Evolutionary conservation across 1,140 invertebrate species (phyloP).

Genomic region (Belonocnema kinseyi): DNA sequence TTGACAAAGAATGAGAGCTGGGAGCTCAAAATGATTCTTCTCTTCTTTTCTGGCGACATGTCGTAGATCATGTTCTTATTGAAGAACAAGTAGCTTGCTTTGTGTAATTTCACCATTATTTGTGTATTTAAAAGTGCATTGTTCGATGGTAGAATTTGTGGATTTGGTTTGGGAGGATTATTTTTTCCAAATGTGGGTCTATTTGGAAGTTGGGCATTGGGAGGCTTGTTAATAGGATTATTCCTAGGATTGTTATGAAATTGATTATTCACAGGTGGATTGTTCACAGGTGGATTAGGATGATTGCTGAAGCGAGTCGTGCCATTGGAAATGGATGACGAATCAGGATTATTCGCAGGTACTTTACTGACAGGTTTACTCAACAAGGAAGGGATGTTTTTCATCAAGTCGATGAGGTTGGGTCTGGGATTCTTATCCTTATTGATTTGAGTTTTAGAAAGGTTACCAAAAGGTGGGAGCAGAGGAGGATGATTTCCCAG

Average conservation of each 20-base stretch:
- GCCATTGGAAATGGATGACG: background rate
- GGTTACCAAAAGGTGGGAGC: background rate
- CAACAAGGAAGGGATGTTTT: background rate
- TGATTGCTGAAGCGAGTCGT: background rate
- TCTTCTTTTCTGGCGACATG: background rate
- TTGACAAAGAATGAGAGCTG: constrained; percentile 14
- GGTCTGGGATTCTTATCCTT: background rate
- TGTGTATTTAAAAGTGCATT: background rate
- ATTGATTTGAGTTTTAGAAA: background rate
- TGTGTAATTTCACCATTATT: background rate
- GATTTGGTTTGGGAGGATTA: background rate
- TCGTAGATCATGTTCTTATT: background rate
- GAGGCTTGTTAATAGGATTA: background rate
- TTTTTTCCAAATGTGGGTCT: background rate
- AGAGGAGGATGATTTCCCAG: background rate
- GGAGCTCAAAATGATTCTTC: constrained; percentile 1
- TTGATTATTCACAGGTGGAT: no score
- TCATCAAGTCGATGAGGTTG: background rate
- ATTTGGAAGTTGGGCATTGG: background rate
- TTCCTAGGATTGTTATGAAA: background rate
- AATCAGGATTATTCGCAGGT: background rate
- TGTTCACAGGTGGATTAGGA: background rate
- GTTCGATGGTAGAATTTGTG: background rate
- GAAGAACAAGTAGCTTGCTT: constrained; percentile 4
- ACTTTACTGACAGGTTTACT: background rate